These are phyloP conservation scores for Heliconius himera DNA, from an alignment of 1,140 invertebrate genomes.

Conservation along the genomic window DNA sequence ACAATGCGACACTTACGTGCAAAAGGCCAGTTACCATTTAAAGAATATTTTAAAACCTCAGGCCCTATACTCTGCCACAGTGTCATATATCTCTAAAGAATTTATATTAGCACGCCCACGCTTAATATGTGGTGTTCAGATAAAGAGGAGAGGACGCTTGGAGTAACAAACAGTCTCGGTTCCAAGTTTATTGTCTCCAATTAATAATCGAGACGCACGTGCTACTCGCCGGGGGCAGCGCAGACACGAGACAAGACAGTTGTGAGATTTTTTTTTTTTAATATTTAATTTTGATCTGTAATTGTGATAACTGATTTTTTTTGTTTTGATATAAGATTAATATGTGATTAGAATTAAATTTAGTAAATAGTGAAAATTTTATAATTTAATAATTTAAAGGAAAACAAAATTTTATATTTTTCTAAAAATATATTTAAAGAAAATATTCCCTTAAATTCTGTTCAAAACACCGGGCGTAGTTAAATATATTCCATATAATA, in stretches of 20 bases:
- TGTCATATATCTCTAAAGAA: conserved; percentile 3
- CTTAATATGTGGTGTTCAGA: conserved; percentile 35
- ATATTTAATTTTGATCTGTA: conserved; percentile 1
- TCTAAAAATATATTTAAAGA: too few relatives aligned
- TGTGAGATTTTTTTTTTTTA: neutral
- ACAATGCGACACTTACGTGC: neutral
- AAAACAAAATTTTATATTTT: too few relatives aligned
- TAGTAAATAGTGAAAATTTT: too few relatives aligned
- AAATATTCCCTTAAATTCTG: too few relatives aligned
- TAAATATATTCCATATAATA: too few relatives aligned
- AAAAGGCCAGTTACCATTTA: neutral
- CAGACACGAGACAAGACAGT: conserved; percentile 24
- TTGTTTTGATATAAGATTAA: too few relatives aligned
- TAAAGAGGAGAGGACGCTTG: conserved; percentile 33
- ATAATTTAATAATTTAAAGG: too few relatives aligned
- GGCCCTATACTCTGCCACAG: neutral
- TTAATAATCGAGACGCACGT: conserved; percentile 63
- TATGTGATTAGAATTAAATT: too few relatives aligned
- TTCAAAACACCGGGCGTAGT: too few relatives aligned
- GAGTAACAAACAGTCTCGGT: conserved; percentile 42
- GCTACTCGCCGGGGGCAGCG: conserved; percentile 37
- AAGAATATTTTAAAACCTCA: neutral
- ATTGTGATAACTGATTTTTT: neutral
- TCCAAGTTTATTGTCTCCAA: conserved; percentile 53
- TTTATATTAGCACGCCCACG: conserved; percentile 11